Evolutionary conservation across 2,888 invertebrate species (phyloP).

Genomic region (Philonicus albiceps): DNA sequence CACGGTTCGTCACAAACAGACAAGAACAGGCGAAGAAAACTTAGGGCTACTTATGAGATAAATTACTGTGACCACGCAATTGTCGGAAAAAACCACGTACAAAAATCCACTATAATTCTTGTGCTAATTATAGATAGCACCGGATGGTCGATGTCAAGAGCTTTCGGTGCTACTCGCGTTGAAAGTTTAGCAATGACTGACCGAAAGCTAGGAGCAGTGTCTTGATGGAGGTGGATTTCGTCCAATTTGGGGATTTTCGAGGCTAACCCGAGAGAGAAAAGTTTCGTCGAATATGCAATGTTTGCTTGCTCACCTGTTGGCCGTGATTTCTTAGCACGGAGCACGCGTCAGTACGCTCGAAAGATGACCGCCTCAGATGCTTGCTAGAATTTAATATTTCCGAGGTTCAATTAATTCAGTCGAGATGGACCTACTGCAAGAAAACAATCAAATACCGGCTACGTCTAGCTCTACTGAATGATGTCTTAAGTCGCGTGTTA

Average conservation of each 20-base stretch:
- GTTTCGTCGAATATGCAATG: neutral
- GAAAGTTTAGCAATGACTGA: slow-evolving; percentile 34
- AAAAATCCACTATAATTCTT: neutral
- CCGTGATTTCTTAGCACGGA: neutral
- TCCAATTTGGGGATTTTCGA: neutral
- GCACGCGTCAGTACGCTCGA: neutral
- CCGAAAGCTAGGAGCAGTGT: neutral
- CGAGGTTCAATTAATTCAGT: neutral
- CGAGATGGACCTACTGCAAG: neutral
- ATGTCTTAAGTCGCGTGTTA: neutral
- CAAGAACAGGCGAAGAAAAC: neutral
- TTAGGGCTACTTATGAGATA: neutral
- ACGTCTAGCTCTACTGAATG: neutral
- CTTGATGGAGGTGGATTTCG: neutral
- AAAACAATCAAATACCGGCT: neutral
- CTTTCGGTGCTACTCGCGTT: slow-evolving; percentile 36
- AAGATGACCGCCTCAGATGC: neutral
- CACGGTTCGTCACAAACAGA: neutral
- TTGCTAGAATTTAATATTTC: neutral
- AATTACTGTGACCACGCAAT: neutral
- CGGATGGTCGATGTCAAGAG: slow-evolving; percentile 5
- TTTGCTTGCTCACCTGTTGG: neutral
- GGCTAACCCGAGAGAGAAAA: neutral
- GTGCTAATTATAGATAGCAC: slow-evolving; percentile 37
- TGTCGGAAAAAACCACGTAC: neutral